Evolutionary conservation across 2,113 vertebrate species (phyloP).

Genomic region (Callospermophilus lateralis): DNA sequence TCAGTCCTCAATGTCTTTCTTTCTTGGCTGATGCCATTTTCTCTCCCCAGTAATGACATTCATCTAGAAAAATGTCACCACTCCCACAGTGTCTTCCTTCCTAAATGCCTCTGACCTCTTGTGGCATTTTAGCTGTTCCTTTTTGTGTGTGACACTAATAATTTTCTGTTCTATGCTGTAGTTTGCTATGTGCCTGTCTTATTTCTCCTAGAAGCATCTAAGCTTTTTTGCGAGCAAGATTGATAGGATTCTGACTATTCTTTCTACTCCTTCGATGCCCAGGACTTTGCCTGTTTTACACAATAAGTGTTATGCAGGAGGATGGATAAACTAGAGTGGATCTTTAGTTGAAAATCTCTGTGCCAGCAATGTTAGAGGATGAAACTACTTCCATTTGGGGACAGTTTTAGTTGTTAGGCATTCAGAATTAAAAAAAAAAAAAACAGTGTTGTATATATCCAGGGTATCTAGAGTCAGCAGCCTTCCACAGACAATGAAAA

Average conservation of each 20-base stretch:
- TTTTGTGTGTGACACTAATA: not conserved
- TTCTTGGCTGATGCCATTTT: not conserved
- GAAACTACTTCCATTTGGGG: not conserved
- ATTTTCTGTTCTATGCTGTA: not conserved
- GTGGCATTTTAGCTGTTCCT: not conserved
- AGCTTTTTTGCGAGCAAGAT: not conserved
- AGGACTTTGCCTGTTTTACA: not conserved
- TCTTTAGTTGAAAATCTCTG: not conserved
- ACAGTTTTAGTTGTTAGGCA: not conserved
- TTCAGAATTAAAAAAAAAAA: constrained; percentile 30
- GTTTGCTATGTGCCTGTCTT: not conserved
- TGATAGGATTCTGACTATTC: not conserved
- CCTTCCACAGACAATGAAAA: not conserved
- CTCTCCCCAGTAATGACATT: not conserved
- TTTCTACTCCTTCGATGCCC: not conserved
- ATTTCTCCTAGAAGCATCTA: not conserved
- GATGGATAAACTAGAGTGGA: not conserved
- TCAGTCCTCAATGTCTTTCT: not conserved
- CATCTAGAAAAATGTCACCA: not conserved
- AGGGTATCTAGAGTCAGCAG: not conserved
- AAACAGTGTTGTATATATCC: not conserved
- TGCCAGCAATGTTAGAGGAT: not conserved
- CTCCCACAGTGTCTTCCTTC: not conserved
- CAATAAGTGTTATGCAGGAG: not conserved
- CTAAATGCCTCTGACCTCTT: not conserved